Conservation (phyloP, 2,888 invertebrate genomes). For the Apoda limacodes region DNA sequence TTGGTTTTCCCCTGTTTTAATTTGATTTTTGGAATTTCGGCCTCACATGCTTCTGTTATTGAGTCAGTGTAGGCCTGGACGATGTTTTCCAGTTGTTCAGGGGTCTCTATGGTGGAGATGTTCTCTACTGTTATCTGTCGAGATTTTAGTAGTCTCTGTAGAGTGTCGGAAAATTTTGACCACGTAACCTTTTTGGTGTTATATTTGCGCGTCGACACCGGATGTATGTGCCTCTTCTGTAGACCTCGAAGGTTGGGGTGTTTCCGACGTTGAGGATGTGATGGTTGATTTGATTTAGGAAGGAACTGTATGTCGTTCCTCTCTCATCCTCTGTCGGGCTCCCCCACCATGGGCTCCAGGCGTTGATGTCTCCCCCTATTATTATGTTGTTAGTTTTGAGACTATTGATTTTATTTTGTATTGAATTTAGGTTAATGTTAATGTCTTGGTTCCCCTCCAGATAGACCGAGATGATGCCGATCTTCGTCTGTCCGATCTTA, state of each 20-base stretch:
- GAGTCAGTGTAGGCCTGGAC: no score
- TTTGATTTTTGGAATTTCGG: no score
- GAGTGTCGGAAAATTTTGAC: no score
- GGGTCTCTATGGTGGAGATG: no score
- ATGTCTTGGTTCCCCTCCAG: conserved; percentile 4
- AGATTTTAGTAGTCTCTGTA: no score
- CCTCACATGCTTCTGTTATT: no score
- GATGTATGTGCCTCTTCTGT: conserved; percentile 3
- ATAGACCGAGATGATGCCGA: conserved; percentile 1
- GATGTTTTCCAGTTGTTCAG: no score
- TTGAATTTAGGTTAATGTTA: background rate
- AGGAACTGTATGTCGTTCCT: background rate
- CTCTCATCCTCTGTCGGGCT: conserved; percentile 2
- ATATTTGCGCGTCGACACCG: conserved; percentile 4
- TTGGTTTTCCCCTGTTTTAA: no score
- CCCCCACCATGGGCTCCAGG: no score
- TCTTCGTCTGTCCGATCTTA: background rate
- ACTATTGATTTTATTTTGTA: background rate
- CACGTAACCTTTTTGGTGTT: conserved; percentile 7
- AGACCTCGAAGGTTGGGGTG: conserved; percentile 16
- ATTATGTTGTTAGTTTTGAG: background rate
- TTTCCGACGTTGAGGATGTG: conserved; percentile 14
- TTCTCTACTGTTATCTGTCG: no score
- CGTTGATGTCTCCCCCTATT: conserved; percentile 1
- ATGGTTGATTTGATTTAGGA: conserved; percentile 2